Conservation (phyloP, 2,888 invertebrate species). For the Hemistola chrysoprasaria region DNA sequence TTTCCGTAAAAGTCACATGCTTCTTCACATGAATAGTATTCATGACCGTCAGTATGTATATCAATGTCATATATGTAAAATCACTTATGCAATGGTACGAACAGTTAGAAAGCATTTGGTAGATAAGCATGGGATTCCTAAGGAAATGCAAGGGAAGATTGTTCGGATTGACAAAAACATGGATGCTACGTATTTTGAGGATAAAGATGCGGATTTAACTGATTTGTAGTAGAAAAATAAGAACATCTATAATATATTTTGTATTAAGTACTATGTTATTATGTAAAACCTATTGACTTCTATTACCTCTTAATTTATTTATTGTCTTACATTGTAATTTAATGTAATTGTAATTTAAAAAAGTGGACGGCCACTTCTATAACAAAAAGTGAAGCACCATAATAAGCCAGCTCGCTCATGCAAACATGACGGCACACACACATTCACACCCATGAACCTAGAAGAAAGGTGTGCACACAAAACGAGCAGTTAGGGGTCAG, state of each 20-base stretch:
- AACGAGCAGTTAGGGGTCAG: no score
- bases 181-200: neutral
- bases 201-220: neutral
- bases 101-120: slow-evolving; percentile 62
- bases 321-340: no score
- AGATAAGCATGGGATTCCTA: slow-evolving; percentile 59
- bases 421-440: no score
- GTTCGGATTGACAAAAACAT: slow-evolving; percentile 41
- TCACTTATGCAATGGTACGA: slow-evolving; percentile 55
- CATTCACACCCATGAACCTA: no score
- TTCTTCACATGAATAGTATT: slow-evolving; percentile 59
- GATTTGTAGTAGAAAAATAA: neutral
- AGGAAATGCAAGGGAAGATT: slow-evolving; percentile 63
- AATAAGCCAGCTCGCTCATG: no score
- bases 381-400: no score
- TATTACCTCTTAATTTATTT: no score
- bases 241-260: neutral
- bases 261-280: no score
- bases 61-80: slow-evolving; percentile 56
- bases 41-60: slow-evolving; percentile 62
- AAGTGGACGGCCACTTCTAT: no score
- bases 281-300: no score
- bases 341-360: no score
- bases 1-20: slow-evolving; percentile 45
- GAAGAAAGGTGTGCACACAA: no score